Conservation (phyloP, 2,888 invertebrate genomes). For the Eumerus sabulonum region DNA sequence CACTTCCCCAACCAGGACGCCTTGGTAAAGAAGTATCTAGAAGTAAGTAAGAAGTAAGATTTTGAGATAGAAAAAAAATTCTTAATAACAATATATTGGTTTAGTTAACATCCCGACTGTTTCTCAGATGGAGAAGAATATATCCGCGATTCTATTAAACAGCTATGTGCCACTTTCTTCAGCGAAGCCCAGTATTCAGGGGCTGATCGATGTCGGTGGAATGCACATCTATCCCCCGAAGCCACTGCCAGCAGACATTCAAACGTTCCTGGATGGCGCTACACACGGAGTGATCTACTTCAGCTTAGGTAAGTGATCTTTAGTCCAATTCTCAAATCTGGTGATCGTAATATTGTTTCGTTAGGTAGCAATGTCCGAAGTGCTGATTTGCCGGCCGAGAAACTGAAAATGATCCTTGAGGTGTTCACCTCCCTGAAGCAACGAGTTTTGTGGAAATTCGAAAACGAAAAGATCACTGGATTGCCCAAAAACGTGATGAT, state of each 20-base stretch:
- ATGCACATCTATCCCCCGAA: slow-evolving; percentile 80
- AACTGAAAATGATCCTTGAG: slow-evolving; percentile 76
- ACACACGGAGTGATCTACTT: slow-evolving; percentile 80
- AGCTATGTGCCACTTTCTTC: slow-evolving; percentile 79
- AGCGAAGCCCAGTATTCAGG: slow-evolving; percentile 78
- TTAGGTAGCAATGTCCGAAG: slow-evolving; percentile 79
- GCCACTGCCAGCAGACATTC: slow-evolving; percentile 75
- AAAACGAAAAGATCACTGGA: slow-evolving; percentile 76
- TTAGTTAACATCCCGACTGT: slow-evolving; percentile 77
- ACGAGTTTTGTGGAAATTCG: slow-evolving; percentile 80
- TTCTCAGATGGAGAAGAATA: slow-evolving; percentile 78
- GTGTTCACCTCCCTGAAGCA: slow-evolving; percentile 78
- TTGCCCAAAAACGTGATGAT: slow-evolving; percentile 79
- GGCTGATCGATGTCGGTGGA: slow-evolving; percentile 81
- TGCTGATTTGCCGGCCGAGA: slow-evolving; percentile 77
- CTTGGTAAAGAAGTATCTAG: slow-evolving; percentile 73
- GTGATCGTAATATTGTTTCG: not conserved
- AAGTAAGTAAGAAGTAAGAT: no score
- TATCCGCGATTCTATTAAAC: slow-evolving; percentile 80
- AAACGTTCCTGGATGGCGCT: slow-evolving; percentile 78
- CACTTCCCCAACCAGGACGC: slow-evolving; percentile 77
- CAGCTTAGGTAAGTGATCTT: slow-evolving; percentile 75
- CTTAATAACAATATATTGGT: not conserved
- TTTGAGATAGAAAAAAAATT: no score
- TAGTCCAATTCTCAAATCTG: no score